Conservation (phyloP, 1,140 invertebrate species). For the Aphelinus certus region DNA sequence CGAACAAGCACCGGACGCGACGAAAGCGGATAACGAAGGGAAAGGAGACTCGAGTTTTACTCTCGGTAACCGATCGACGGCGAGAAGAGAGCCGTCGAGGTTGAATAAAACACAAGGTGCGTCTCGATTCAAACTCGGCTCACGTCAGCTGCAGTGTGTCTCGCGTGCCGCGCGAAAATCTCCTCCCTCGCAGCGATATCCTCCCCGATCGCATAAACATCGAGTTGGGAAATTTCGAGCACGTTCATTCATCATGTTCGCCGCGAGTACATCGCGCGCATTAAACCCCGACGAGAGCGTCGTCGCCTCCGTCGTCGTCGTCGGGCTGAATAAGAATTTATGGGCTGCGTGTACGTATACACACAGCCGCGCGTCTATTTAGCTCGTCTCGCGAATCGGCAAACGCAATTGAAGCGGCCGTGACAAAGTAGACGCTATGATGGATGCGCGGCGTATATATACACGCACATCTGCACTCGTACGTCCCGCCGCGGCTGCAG, state of each 20-base stretch:
- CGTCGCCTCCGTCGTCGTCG: not conserved
- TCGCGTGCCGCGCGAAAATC: too few relatives aligned
- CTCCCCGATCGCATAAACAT: conserved; percentile 7
- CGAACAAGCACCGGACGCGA: too few relatives aligned
- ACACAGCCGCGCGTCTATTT: not conserved
- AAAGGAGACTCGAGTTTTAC: too few relatives aligned
- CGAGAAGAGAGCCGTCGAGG: too few relatives aligned
- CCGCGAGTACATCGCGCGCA: not conserved
- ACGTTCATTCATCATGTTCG: conserved; percentile 16
- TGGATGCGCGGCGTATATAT: conserved; percentile 26
- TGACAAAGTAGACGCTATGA: conserved; percentile 41
- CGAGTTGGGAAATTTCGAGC: conserved; percentile 14
- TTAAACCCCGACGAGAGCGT: too few relatives aligned
- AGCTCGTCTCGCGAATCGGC: conserved; percentile 31
- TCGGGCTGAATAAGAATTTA: conserved; percentile 39
- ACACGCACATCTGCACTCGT: too few relatives aligned
- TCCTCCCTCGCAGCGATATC: too few relatives aligned
- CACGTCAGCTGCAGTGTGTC: too few relatives aligned
- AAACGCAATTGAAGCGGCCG: conserved; percentile 41
- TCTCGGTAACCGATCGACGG: too few relatives aligned
- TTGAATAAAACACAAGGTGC: too few relatives aligned
- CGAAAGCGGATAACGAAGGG: too few relatives aligned
- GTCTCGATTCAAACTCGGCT: too few relatives aligned
- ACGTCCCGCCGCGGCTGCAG: not conserved
- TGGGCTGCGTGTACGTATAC: not conserved